phyloP scores from a whole-genome alignment of 2,888 invertebrate species.

The Aquatica leii region DNA sequence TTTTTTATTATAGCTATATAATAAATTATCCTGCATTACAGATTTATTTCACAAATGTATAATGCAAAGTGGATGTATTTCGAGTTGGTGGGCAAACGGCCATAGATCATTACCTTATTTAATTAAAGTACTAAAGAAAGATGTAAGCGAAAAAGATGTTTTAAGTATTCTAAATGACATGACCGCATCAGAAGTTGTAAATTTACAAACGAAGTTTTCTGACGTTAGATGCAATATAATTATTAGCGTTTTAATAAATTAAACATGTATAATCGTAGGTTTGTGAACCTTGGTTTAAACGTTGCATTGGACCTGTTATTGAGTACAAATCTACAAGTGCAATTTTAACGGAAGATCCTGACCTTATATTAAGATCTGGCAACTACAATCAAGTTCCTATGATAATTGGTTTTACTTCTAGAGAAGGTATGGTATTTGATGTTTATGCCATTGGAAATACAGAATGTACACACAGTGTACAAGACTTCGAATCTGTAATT shows the following conservation, averaged over 20 bases:
- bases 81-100: conserved; percentile 48
- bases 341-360: conserved; percentile 45
- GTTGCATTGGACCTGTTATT: conserved; percentile 38
- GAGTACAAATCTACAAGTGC: conserved; percentile 41
- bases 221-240: no score
- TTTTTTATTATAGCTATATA: conserved; percentile 12
- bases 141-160: conserved; percentile 48
- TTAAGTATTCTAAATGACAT: conserved; percentile 46
- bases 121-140: conserved; percentile 51
- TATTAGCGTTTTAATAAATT: neutral
- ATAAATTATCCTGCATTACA: no score
- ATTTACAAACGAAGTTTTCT: conserved; percentile 41
- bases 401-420: no score
- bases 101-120: conserved; percentile 51
- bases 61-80: conserved; percentile 53
- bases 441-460: conserved; percentile 32
- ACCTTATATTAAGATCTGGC: conserved; percentile 43
- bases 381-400: conserved; percentile 47
- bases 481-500: conserved; percentile 41
- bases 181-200: conserved; percentile 43
- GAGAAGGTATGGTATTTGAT: conserved; percentile 46
- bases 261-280: conserved; percentile 10
- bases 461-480: no score
- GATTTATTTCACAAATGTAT: conserved; percentile 55
- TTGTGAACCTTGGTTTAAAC: conserved; percentile 23